Evolutionary conservation across 2,113 vertebrate species (phyloP), one percentile per base, ranked within the genome.

Genomic region (Cephalophus harveyi): DNA sequence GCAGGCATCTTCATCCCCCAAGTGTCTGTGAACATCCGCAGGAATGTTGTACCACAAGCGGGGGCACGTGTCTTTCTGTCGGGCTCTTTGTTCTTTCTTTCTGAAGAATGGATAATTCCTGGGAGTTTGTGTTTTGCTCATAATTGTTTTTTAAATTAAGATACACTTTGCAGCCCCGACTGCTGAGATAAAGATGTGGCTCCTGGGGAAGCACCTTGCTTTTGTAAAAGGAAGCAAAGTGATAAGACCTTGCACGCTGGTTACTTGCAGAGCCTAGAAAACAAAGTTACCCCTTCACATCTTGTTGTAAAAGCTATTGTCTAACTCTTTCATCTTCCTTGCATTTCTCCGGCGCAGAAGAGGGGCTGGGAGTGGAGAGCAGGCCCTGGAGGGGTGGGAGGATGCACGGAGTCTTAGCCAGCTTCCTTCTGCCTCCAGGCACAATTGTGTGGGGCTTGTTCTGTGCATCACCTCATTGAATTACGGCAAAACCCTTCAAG

Each of bases 61-160:
- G n/a, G n/a, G n/a, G 19, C 15, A 1, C 0, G 1, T 15, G 27
- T 48, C 74, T 52, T 57, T 46, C 86, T 25, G n/a, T 30, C 1
- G 2, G 27, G 81, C 48, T 59, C 93, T 89, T 90, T 90, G 78
- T 89, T 71, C 94, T 84, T 85, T 13, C 52, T 36, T 74, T 57
- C 83, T 33, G 36, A 87, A 55, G 94, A 83, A 6, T 2, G 62
- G 23, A 14, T 48, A 9, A 48, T 48, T 62, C n/a, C 87, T 76
- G 79, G 10, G 78, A 59, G 55, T 36, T 67, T 40, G 64, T 57
- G 48, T 57, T 95, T 82, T 15, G 1, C 92, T 46, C 28, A 1
- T 67, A n/a, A n/a, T 78, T 89, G 87, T 91, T 59, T 76, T 89
- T 90, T 84, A 40, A 71, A 89, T 96, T 43, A 87, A 94, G 74